These are phyloP conservation scores for Heliopora coerulea DNA, from an alignment of 92 coral and sea anemone species.

Conservation along the genomic window DNA sequence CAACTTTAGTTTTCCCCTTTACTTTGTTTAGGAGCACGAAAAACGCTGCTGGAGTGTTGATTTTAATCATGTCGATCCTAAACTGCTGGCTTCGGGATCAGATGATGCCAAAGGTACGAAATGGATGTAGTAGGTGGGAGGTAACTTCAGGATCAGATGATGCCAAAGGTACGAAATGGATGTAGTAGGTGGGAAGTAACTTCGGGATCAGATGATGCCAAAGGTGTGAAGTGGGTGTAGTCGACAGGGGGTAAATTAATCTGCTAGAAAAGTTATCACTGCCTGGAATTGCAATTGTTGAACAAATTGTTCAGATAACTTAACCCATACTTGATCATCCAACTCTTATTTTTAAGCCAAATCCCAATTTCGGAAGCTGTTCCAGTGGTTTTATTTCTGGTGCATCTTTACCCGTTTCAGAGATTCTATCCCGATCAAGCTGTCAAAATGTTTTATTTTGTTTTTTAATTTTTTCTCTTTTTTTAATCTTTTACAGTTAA, in stretches of 20 bases:
- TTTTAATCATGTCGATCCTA: conserved; percentile 95
- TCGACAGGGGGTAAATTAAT: no score
- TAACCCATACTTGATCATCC: no score
- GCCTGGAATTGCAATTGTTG: no score
- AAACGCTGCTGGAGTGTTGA: conserved; percentile 99
- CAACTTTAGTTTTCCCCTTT: neutral
- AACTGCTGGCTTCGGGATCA: conserved; percentile 92
- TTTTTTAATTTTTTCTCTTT: neutral
- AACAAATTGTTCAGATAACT: no score
- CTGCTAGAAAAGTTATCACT: no score
- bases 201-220: conserved; percentile 78
- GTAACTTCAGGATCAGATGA: conserved; percentile 63
- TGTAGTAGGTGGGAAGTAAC: no score
- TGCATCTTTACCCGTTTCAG: no score
- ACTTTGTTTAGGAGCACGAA: conserved; percentile 72
- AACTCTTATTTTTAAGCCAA: no score
- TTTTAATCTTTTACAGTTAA: conserved; percentile 63
- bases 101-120: conserved; percentile 93
- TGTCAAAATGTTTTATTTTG: neutral
- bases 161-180: conserved; percentile 73
- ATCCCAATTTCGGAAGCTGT: no score
- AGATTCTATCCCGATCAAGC: no score
- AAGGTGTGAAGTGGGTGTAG: conserved; percentile 61
- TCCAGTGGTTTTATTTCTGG: no score
- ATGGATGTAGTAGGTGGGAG: no score